Evolutionary conservation across 1,140 invertebrate species (phyloP).

Genomic region (Globodera ellingtonae): DNA sequence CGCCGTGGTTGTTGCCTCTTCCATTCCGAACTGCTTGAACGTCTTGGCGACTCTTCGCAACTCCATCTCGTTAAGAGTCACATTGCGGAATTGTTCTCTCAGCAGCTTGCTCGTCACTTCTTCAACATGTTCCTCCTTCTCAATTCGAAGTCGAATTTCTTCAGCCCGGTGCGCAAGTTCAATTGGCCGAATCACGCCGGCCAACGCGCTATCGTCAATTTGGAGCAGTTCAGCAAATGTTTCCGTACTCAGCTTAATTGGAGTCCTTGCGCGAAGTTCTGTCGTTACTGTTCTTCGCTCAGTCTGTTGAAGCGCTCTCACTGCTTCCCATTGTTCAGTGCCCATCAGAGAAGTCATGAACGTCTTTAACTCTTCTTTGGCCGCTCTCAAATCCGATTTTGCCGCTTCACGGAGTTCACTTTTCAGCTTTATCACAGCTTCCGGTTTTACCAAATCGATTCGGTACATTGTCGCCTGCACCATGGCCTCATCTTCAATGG

Average conservation of each 20-base stretch:
- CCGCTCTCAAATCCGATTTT: conserved; percentile 4
- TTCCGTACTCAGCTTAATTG: background rate
- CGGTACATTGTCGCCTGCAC: conserved; percentile 19
- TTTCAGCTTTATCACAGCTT: background rate
- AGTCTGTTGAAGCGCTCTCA: background rate
- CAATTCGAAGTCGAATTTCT: background rate
- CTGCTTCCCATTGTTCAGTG: conserved; percentile 18
- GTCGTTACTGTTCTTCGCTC: background rate
- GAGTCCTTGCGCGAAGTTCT: background rate
- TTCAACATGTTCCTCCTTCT: background rate
- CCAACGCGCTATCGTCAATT: background rate
- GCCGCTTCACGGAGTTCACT: background rate
- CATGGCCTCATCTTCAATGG: conserved; percentile 14
- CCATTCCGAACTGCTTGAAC: background rate
- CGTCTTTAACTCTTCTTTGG: conserved; percentile 18
- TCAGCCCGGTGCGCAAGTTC: background rate
- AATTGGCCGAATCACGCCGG: background rate
- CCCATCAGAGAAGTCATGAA: background rate
- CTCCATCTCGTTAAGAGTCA: conserved; percentile 8
- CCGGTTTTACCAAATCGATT: background rate
- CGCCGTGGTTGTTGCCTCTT: background rate
- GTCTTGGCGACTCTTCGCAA: background rate
- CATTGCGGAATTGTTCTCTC: background rate
- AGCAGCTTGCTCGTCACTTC: background rate
- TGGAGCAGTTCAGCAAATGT: background rate